Base-by-base conservation (phyloP, 2,888 invertebrate species). In the Phyllotreta striolata region DNA sequence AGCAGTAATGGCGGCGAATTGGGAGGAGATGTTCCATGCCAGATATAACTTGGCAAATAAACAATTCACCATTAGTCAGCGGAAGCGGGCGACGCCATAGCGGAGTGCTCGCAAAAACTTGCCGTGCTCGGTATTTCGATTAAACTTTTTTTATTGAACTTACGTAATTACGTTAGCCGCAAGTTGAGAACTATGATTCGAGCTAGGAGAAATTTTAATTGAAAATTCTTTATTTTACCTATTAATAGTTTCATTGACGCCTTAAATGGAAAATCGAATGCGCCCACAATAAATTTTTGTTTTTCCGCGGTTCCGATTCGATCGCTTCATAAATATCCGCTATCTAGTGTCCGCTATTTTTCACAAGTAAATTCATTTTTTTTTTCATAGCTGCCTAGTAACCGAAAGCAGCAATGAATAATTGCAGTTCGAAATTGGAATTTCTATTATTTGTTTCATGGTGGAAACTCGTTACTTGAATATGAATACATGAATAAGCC, bases 1-100 rank as follows among this genome's bases (percentile, higher is more conserved):
- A 76, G 72, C 77, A 73, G 77, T 77, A 77, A 77, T 74, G 74
- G 70, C 68, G 69, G 62, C 68, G 72, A 68, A 76, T 73, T 61
- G 68, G 70, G 72, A 73, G 70, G 72, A 73, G 71, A 74, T 55
- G 68, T 62, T 66, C 66, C 54, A 60, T 55, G 66, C 67, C 68
- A 61, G 67, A 69, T 73, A 74, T 70, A 71, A 73, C 69, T 72
- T 66, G 61, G 66, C 73, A 73, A 73, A 73, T 73, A 74, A 74
- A 74, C 74, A 74, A 72, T 72, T 70, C 63, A 62, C 72, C 72
- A 74, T 74, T 73, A 73, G 65, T 68, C 64, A 64, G 60, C 39
- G 38, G 52, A 52, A 52, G 38, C 52, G 52, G 39, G 38, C 10
- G 12, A 24, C 24, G 24, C 24, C 12, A 38, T 51, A 51, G 47